Evolutionary conservation across 2,888 invertebrate species (phyloP), one percentile per base, ranked within the genome.

Genomic region (Drosophila atripex): DNA sequence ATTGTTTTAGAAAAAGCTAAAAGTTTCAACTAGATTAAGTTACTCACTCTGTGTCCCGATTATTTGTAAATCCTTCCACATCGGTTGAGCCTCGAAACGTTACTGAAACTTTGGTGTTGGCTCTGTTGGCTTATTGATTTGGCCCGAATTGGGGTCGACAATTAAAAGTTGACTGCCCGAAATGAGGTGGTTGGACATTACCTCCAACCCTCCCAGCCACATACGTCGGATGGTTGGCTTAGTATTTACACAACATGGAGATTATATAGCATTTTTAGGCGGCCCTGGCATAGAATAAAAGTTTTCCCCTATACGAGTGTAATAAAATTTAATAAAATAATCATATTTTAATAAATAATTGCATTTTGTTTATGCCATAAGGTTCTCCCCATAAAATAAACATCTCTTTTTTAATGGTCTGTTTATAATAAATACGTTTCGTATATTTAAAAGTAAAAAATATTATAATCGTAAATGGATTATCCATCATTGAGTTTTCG

Each of bases 381-480:
- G 2, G 21, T 21, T 21, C 21, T 35, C 35, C 35, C 12, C 4
- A 2, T 7, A 6, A 18, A 52, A 53, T 52, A 7, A 57, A 21
- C 38, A 18, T 7, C 6, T 8, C 9, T 41, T 25, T 43, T 18
- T 38, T 12, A 5, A 12, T 32, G n/a, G 25, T 65, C 23, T 52
- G 43, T 77, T 51, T 77, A 66, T 75, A 80, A 77, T 86, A 83
- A 86, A 86, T 86, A 86, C 77, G 70, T 80, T 49, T 55, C 71
- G 86, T 80, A 77, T 75, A 63, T 80, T 86, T 77, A 70, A 68
- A 59, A 57, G 66, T 66, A 75, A 70, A 75, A 73, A 76, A 72
- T 80, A 64, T 72, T 18, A 70, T 64, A 66, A 55, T 58, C 30
- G 39, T 73, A 66, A 64, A 76, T 59, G 66, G 61, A 70, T 76